A percentile compares a stretch with the other conserved stretches of the same genome.
phyloP scores from a whole-genome alignment of 2,888 invertebrate species.

The Ormyrus labotus region DNA sequence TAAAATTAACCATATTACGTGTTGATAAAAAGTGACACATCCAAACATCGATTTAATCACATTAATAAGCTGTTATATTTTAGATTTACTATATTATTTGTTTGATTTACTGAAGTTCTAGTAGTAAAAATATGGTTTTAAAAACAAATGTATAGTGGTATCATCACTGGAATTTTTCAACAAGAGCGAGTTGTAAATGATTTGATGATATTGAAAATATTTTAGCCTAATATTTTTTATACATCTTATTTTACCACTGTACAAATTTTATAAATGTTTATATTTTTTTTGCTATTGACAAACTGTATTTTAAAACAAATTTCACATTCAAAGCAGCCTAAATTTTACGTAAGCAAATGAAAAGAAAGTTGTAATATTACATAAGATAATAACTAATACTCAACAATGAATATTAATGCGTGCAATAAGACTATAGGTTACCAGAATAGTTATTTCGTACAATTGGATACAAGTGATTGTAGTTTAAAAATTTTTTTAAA shows the following conservation, averaged over 20 bases:
- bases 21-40: slow-evolving; percentile 18
- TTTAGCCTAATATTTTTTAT: slow-evolving; percentile 51
- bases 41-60: slow-evolving; percentile 22
- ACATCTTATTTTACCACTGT: slow-evolving; percentile 46
- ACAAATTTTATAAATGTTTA: slow-evolving; percentile 49
- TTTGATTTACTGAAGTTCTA: slow-evolving; percentile 36
- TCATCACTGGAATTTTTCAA: slow-evolving; percentile 24
- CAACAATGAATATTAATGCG: slow-evolving; percentile 52
- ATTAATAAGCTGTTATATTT: slow-evolving; percentile 39
- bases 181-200: slow-evolving; percentile 23
- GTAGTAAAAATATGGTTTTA: slow-evolving; percentile 23
- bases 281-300: slow-evolving; percentile 33
- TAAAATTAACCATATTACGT: slow-evolving; percentile 36
- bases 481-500: slow-evolving; percentile 65
- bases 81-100: slow-evolving; percentile 43
- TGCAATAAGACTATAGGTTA: slow-evolving; percentile 59
- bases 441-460: slow-evolving; percentile 57
- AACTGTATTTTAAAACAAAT: slow-evolving; percentile 40
- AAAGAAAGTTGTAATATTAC: slow-evolving; percentile 48
- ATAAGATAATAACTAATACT: slow-evolving; percentile 53
- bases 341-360: slow-evolving; percentile 43
- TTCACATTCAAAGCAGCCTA: slow-evolving; percentile 35
- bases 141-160: slow-evolving; percentile 21
- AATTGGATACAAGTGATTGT: slow-evolving; percentile 43
- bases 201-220: slow-evolving; percentile 40